Percentiles rank a stretch among this genome's conserved stretches.
These are phyloP conservation scores for Schizaphis graminum DNA, from an alignment of 2,888 invertebrate species.

Conservation along the genomic window DNA sequence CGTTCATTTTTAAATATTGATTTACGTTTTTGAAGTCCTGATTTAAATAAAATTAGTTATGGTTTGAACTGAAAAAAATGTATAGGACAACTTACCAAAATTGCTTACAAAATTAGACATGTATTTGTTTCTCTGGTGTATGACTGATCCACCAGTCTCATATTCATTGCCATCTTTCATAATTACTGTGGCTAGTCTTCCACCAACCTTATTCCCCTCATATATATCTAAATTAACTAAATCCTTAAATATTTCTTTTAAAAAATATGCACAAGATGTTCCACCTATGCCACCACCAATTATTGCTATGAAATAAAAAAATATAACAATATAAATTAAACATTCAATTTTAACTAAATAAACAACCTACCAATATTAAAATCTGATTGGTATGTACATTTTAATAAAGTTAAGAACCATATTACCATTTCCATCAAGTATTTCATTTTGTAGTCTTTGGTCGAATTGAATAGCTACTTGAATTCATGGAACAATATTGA, in stretches of 20 bases:
- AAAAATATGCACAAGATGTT: slow-evolving; percentile 75
- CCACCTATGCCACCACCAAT: slow-evolving; percentile 78
- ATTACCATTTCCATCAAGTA: neutral
- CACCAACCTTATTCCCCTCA: slow-evolving; percentile 74
- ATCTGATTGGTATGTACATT: slow-evolving; percentile 4
- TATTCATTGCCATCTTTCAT: slow-evolving; percentile 73
- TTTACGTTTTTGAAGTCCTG: slow-evolving; percentile 62
- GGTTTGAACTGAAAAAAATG: neutral
- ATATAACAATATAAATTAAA: neutral
- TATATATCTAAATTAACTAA: slow-evolving; percentile 74
- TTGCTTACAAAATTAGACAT: slow-evolving; percentile 74
- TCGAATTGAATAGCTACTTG: neutral
- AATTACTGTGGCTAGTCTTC: slow-evolving; percentile 74
- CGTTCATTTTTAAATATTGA: slow-evolving; percentile 53
- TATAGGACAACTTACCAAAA: slow-evolving; percentile 71
- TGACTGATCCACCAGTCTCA: slow-evolving; percentile 76
- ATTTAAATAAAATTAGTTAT: neutral
- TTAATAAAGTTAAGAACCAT: neutral
- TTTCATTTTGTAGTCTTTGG: slow-evolving; percentile 14
- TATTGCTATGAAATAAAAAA: slow-evolving; percentile 72
- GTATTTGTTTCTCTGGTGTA: slow-evolving; percentile 75
- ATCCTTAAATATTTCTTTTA: slow-evolving; percentile 71
- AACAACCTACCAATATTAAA: slow-evolving; percentile 43
- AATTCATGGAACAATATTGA: neutral
- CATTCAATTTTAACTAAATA: neutral